Conservation (phyloP, 2,888 invertebrate species). For the Atherix ibis region DNA sequence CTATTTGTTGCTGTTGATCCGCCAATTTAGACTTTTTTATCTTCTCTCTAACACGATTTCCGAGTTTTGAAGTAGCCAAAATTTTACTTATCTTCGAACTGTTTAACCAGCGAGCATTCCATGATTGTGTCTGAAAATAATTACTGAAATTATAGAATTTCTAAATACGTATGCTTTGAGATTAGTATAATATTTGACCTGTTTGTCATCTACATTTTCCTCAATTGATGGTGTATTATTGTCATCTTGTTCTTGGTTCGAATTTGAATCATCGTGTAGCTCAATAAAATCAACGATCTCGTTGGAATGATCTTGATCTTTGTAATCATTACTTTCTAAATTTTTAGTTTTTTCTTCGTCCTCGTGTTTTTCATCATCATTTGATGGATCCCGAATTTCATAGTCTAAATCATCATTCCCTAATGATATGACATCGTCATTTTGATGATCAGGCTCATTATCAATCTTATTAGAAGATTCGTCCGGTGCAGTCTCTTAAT, state of each 20-base stretch:
- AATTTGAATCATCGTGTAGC: conserved; percentile 10
- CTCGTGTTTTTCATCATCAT: conserved; percentile 14
- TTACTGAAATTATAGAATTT: too few relatives aligned
- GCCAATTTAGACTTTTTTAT: conserved; percentile 33
- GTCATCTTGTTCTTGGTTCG: too few relatives aligned
- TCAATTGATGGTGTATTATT: too few relatives aligned
- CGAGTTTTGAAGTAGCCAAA: conserved; percentile 37
- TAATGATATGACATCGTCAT: conserved; percentile 29
- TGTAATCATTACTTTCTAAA: conserved; percentile 14
- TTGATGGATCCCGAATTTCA: conserved; percentile 28
- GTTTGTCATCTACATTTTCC: too few relatives aligned
- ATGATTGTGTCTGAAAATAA: conserved; percentile 26
- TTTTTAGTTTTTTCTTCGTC: neutral
- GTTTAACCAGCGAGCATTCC: conserved; percentile 43
- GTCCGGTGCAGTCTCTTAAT: conserved; percentile 5
- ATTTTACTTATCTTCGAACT: conserved; percentile 44
- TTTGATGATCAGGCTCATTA: conserved; percentile 20
- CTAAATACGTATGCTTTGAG: too few relatives aligned
- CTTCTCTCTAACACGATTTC: conserved; percentile 44
- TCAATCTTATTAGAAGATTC: conserved; percentile 16
- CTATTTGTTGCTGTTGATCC: conserved; percentile 10
- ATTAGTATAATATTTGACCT: too few relatives aligned
- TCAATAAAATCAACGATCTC: conserved; percentile 8
- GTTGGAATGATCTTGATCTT: too few relatives aligned
- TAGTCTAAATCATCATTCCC: conserved; percentile 28